Base-by-base conservation (phyloP, 2,888 invertebrate genomes). In the Hemithea aestivaria region DNA sequence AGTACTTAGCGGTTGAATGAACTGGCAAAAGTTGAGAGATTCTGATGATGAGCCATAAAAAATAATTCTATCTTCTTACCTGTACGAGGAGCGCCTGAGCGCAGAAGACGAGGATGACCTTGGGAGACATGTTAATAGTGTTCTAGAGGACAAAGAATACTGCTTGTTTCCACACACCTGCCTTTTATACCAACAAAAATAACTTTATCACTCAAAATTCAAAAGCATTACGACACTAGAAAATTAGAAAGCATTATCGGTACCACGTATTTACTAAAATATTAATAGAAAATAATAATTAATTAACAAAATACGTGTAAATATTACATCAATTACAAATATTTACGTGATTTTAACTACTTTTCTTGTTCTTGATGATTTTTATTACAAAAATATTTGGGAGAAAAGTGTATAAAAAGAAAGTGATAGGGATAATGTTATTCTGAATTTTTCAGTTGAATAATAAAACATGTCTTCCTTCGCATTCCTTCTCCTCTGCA, bases 51-150 rank as follows among this genome's bases (percentile, higher is more conserved):
- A n/a, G n/a, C n/a, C n/a, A n/a, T n/a, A n/a, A n/a, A n/a, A n/a
- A n/a, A n/a, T n/a, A n/a, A n/a, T n/a, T n/a, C n/a, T n/a, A n/a
- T n/a, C n/a, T n/a, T n/a, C 30, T 30, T 39, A 66, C 65, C 56
- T 64, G 60, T 21, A 53, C 46, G 27, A 60, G 28, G 10, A 63
- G 47, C 10, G 58, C 58, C 32, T 56, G 55, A 21, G 58, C 56
- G 50, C 61, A 65, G 42, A 62, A 35, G 8, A 51, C 37, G 7
- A 58, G 27, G 11, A 58, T 44, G 22, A 48, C 34, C 39, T 59
- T 62, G 31, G 48, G 42, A 21, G 53, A 50, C 62, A 66, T 66
- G 36, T 41, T 56, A 30, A 16, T 31, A 32, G 23, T 42, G 26
- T 33, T 33, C 37, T 35, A 34, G 24, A 16, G 22, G 28, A 24